Base-by-base conservation (phyloP, 2,113 vertebrate species). In the Poicephalus gulielmi region DNA sequence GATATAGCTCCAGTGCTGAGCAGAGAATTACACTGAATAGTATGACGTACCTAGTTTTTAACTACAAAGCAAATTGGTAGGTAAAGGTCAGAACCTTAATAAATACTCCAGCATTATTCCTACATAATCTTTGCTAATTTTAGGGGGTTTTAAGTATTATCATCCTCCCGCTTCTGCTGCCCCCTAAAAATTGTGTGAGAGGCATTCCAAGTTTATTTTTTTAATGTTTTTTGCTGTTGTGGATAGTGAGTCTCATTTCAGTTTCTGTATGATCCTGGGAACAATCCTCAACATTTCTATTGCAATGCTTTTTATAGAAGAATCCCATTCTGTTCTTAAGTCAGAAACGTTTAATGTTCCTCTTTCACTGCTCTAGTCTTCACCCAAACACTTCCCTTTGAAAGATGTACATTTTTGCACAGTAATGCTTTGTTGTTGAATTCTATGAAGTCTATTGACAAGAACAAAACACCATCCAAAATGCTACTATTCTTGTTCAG, bases 361-460 rank as follows among this genome's bases (percentile, higher is more conserved):
- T 78, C 77, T 97, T 87, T 94, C 86, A 75, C 60, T 86, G 80
- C 86, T 78, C 64, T 59, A 28, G 37, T 78, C 93, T 89, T 92
- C 77, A 75, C 83, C 87, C 92, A 78, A 94, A 55, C 92, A 41
- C 81, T 96, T 94, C 43, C 69, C 88, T 88, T 90, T 88, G 80
- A 83, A 73, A 94, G 90, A 96, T 88, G 90, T 25, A 71, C 90
- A 43, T 90, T 94, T 93, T 52, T 81, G 76, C 90, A 97, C 92
- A 97, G 95, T 88, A 64, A 92, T 92, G 85, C 95, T 97, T 96
- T 96, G 95, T 97, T 95, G 73, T 35, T 46, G 55, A 55, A 70
- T 95, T 97, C 94, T 97, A 18, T 96, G 92, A 91, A 96, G 86
- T 92, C 94, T 50, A 90, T 96, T 95, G 95, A 96, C 39, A 44